phyloP scores from a whole-genome alignment of 1,140 invertebrate genomes.

The Zaprionus vittiger region DNA sequence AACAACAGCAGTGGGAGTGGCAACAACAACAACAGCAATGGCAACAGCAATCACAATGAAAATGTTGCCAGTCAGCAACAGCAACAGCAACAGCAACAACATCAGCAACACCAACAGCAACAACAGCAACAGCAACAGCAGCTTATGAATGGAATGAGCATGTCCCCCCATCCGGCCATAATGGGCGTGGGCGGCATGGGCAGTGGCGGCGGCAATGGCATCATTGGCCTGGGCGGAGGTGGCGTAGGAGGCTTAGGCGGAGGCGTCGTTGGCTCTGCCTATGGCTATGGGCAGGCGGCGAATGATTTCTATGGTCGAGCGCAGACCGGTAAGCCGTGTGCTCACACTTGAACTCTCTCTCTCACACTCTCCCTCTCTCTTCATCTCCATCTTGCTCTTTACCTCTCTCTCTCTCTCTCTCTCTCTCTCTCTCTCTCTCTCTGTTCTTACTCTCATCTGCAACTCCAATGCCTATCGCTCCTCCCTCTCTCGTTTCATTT shows the following conservation, averaged over 20 bases:
- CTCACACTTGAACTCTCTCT: slow-evolving; percentile 42
- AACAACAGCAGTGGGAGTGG: not conserved
- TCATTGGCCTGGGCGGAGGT: slow-evolving; percentile 72
- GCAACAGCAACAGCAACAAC: slow-evolving; percentile 59
- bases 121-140: slow-evolving; percentile 69
- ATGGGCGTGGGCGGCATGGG: slow-evolving; percentile 72
- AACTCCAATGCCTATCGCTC: not conserved
- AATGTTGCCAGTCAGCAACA: slow-evolving; percentile 22
- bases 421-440: not conserved
- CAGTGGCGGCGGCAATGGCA: slow-evolving; percentile 72
- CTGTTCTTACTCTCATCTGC: slow-evolving; percentile 27
- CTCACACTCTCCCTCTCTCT: slow-evolving; percentile 17
- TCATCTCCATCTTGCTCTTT: slow-evolving; percentile 10
- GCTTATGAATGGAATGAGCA: slow-evolving; percentile 69
- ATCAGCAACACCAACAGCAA: slow-evolving; percentile 61
- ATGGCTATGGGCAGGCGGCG: slow-evolving; percentile 61
- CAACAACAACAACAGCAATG: slow-evolving; percentile 28
- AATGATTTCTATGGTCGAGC: slow-evolving; percentile 84
- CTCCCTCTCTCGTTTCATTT: not conserved
- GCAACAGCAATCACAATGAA: slow-evolving; percentile 23
- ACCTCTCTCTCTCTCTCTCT: slow-evolving; percentile 33
- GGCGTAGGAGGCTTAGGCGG: slow-evolving; percentile 45
- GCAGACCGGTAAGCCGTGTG: slow-evolving; percentile 83
- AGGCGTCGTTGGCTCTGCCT: slow-evolving; percentile 48
- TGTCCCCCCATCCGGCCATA: slow-evolving; percentile 73